Base-by-base conservation (phyloP, 2,888 invertebrate genomes). In the Elegia similella region DNA sequence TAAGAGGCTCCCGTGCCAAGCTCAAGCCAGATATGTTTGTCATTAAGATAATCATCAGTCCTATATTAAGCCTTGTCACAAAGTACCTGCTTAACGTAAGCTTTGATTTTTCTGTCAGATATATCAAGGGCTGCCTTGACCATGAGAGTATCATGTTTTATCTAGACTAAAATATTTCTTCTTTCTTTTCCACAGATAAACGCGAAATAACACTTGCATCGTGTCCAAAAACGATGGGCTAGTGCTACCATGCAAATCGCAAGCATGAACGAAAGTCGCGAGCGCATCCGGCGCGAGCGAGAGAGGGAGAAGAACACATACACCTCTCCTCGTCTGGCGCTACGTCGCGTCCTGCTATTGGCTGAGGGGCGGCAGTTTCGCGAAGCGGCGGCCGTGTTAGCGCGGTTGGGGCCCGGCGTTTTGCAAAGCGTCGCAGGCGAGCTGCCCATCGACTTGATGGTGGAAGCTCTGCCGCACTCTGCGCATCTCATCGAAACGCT, bases 401-500 rank as follows among this genome's bases (percentile, higher is more conserved):
- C 95, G 47, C 93, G 96, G 46, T 90, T 98, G 15, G 96, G 96
- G 5, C 94, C 95, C 43, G 95, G 95, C 0, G 97, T 97, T 2
- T 92, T 98, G 67, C 95, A 95, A 63, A 94, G 95, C 1, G 94
- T 95, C 1, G 94, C 95, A 0, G 86, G 93, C 0, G 97, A 97
- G 64, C 90, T 98, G 63, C 98, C 98, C 0, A 93, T 98, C 55
- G 98, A 98, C 78, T 90, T 97, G 66, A 92, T 98, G 67, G 94
- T 98, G n/a, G 98, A 98, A 69, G 95, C 97, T 2, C 90, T 98
- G 81, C 98, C 98, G 0, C 96, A 97, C 79, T 97, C 97, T 15
- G 94, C 98, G 1, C 95, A 96, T 68, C 93, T 98, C 52, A 90
- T 98, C 67, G 98, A 98, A 80, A 96, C 97, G 0, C 93, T 98